Evolutionary conservation across 2,113 vertebrate genomes (phyloP).

Genomic region (Microcebus murinus): DNA sequence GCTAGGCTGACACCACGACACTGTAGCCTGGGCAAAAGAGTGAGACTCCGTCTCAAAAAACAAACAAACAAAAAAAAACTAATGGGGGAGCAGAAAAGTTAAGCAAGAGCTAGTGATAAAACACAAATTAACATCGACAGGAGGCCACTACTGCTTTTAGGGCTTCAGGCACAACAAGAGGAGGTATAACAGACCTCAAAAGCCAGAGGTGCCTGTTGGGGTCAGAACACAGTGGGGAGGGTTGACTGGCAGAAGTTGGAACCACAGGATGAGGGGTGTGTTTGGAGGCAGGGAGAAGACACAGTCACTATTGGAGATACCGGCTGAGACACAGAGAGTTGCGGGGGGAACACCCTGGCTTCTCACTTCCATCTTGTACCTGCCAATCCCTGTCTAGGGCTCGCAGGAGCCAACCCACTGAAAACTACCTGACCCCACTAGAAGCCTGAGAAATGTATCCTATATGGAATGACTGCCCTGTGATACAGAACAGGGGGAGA

Average conservation of each 20-base stretch:
- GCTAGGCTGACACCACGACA: too few relatives aligned
- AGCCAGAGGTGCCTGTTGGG: neutral
- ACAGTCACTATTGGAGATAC: neutral
- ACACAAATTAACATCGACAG: neutral
- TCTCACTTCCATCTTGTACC: neutral
- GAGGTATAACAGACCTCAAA: neutral
- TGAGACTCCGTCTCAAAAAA: too few relatives aligned
- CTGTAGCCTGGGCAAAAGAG: too few relatives aligned
- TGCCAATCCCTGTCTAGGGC: neutral
- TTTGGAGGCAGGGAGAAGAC: neutral
- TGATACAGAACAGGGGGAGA: neutral
- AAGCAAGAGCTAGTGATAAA: neutral
- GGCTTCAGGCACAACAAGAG: neutral
- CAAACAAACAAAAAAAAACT: too few relatives aligned
- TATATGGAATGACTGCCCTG: neutral
- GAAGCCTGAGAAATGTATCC: neutral
- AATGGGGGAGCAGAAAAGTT: neutral
- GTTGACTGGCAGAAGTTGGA: neutral
- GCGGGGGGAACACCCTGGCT: neutral
- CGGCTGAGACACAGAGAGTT: neutral
- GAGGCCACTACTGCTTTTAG: neutral
- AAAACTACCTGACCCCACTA: neutral
- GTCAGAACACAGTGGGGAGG: neutral
- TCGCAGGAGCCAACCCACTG: neutral
- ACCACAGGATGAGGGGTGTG: neutral